Conservation (phyloP, 1,140 invertebrate species). For the Matsumurasca onukii region DNA sequence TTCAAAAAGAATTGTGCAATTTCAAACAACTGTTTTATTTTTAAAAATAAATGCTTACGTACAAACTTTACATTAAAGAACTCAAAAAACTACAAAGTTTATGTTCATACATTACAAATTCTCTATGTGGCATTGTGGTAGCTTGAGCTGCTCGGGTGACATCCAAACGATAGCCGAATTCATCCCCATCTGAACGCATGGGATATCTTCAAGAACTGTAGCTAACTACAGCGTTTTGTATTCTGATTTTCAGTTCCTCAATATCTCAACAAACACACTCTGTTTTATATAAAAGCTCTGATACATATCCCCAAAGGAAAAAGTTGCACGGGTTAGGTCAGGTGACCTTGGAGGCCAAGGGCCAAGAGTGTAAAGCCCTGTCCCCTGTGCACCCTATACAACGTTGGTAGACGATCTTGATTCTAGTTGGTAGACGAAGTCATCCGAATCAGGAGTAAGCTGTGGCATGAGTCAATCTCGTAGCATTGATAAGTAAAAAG, state of each 20-base stretch:
- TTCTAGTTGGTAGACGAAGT: conserved; percentile 9
- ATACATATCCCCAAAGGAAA: conserved; percentile 17
- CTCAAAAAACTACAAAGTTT: conserved; percentile 16
- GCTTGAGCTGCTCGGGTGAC: not conserved
- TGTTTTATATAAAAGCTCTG: not conserved
- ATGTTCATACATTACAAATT: conserved; percentile 10
- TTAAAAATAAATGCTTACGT: not conserved
- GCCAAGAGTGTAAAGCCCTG: not conserved
- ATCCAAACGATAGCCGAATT: not conserved
- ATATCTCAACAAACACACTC: not conserved
- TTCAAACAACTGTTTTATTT: not conserved
- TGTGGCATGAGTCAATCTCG: conserved; percentile 8
- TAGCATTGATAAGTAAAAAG: conserved; percentile 33
- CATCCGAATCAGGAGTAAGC: not conserved
- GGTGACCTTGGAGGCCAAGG: conserved; percentile 18
- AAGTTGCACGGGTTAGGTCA: conserved; percentile 5
- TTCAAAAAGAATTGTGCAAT: conserved; percentile 3
- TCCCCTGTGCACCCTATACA: conserved; percentile 19
- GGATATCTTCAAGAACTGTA: not conserved
- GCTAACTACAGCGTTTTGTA: not conserved
- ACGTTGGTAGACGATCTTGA: not conserved
- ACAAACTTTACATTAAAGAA: conserved; percentile 16
- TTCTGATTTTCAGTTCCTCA: conserved; percentile 9
- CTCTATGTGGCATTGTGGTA: conserved; percentile 16
- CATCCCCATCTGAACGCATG: conserved; percentile 4